These are phyloP conservation scores for Willisornis vidua DNA, from an alignment of 2,113 vertebrate species.

Conservation along the genomic window DNA sequence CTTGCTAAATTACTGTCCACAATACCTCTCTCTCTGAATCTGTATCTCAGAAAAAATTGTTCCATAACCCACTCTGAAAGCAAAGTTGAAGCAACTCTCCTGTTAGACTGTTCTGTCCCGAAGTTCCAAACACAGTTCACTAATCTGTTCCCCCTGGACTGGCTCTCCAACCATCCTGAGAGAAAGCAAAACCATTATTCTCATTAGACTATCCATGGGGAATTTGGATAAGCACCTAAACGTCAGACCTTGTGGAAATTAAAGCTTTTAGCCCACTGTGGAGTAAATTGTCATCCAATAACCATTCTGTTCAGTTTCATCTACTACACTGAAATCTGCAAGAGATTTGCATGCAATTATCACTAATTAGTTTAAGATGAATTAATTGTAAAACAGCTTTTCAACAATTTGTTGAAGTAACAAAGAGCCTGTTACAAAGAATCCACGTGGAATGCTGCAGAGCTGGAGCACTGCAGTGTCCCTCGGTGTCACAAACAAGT, in stretches of 20 bases:
- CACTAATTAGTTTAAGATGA: not conserved
- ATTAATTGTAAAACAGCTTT: not conserved
- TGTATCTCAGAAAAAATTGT: not conserved
- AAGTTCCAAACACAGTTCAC: not conserved
- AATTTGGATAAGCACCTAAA: not conserved
- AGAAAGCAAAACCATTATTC: not conserved
- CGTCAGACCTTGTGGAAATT: not conserved
- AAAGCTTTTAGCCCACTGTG: not conserved
- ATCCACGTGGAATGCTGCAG: not conserved
- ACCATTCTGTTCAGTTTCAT: not conserved
- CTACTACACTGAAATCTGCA: not conserved
- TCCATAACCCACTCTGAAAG: not conserved
- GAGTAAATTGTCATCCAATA: not conserved
- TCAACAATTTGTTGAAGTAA: not conserved
- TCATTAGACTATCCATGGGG: accelerated
- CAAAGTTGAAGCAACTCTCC: not conserved
- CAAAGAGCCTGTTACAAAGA: not conserved
- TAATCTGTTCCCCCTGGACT: not conserved
- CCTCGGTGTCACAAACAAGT: not conserved
- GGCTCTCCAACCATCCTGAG: not conserved
- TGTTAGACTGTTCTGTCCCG: not conserved
- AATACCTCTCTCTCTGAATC: not conserved
- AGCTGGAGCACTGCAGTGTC: not conserved
- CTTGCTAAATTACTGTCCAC: not conserved
- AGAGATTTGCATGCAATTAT: not conserved